These are phyloP conservation scores for Micromys minutus DNA, from an alignment of 2,113 vertebrate species.

Conservation along the genomic window DNA sequence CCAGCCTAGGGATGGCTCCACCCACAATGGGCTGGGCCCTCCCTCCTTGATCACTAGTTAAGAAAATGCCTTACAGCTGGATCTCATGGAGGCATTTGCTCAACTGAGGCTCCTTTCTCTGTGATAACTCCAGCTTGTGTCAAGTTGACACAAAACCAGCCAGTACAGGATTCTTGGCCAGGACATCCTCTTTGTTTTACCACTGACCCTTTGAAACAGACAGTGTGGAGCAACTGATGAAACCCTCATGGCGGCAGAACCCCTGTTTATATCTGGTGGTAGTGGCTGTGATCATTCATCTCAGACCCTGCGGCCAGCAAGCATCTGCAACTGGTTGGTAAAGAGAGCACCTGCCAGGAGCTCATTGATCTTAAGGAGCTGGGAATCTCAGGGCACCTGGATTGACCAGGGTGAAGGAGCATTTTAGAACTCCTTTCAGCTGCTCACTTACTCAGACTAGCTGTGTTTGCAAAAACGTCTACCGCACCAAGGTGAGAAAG, in stretches of 20 bases:
- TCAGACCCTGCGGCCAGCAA: background rate
- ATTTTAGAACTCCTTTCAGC: background rate
- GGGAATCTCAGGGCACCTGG: slow-evolving; percentile 31
- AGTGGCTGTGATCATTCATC: background rate
- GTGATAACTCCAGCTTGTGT: no score
- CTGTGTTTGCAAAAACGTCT: background rate
- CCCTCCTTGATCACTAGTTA: no score
- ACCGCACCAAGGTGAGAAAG: background rate
- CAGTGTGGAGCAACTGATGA: background rate
- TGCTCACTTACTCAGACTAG: background rate
- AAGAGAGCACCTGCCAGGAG: background rate
- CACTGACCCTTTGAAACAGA: background rate
- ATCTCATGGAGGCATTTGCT: no score
- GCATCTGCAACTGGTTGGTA: background rate
- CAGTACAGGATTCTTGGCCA: background rate
- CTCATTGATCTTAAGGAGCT: background rate
- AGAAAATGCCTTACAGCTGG: no score
- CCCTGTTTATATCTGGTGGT: background rate
- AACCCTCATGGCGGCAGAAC: background rate
- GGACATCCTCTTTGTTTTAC: background rate
- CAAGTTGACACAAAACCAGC: no score
- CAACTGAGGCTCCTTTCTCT: no score
- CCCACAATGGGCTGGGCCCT: no score
- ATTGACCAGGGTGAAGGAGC: background rate
- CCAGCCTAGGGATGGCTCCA: no score